These are phyloP conservation scores for Megaceryle maxima DNA, from an alignment of 2,113 vertebrate genomes.

Conservation along the genomic window DNA sequence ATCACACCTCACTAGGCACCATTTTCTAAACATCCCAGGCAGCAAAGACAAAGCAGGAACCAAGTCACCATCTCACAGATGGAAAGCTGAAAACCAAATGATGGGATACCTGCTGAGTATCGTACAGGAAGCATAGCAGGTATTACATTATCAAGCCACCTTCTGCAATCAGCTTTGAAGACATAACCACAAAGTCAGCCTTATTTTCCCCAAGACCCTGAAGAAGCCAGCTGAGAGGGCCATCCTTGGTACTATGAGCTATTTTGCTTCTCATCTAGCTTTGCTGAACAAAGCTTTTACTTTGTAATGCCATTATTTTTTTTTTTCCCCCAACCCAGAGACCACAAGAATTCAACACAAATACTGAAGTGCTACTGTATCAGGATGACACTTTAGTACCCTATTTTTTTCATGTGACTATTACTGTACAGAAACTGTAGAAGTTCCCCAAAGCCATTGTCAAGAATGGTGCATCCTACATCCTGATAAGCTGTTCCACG, in stretches of 20 bases:
- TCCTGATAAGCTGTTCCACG: accelerated
- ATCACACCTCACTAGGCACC: no score
- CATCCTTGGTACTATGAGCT: background rate
- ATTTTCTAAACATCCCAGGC: background rate
- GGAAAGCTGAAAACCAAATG: background rate
- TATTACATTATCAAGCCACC: background rate
- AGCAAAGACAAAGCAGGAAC: background rate
- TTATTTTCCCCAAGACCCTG: background rate
- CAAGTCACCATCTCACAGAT: no score
- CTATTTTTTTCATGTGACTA: background rate
- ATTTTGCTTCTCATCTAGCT: background rate
- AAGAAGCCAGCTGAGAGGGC: background rate
- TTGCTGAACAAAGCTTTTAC: background rate
- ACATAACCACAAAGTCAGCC: background rate
- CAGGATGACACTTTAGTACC: background rate
- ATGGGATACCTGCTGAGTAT: no score
- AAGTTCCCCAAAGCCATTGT: background rate
- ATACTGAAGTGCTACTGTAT: background rate
- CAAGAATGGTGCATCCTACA: background rate
- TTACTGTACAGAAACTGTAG: accelerated
- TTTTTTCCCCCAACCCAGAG: background rate
- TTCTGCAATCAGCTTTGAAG: background rate
- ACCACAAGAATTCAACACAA: background rate
- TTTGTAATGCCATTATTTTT: background rate
- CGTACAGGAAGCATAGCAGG: accelerated